Evolutionary conservation across 2,113 vertebrate species (phyloP), one percentile per base, ranked within the genome.

Genomic region (Taurulus bubalis): DNA sequence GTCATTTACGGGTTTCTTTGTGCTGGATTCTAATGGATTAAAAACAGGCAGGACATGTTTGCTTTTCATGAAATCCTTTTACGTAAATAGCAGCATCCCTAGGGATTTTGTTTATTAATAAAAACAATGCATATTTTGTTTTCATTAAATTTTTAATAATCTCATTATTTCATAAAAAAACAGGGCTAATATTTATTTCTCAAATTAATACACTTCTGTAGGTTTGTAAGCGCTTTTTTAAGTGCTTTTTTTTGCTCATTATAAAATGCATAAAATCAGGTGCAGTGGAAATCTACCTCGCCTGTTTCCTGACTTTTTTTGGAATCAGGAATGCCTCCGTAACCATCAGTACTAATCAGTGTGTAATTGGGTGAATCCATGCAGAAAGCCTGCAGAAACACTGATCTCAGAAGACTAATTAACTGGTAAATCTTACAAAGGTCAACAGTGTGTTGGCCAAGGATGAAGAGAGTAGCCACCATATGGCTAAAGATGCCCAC

Each of bases 381-480:
- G 26, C 80, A 62, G 84, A 87, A 82, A 82, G 49, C 66, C 83
- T 45, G 70, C 53, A 63, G 63, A 24, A 77, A 66, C 42, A 30
- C 68, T 84, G 90, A 90, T 83, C 87, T 83, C 62, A 82, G 49
- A 77, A 47, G 70, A 87, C 89, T 94, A 93, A 93, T 94, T 90
- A 92, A 78, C 62, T 58, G 80, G 45, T 85, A 92, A 91, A 90
- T 84, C 87, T 91, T 36, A 62, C 80, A 88, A 85, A 91, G 91
- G 92, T 93, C 93, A 93, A 79, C 85, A 80, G 82, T 91, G 84
- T 82, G 85, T 77, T 59, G 60, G 68, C 87, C 82, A 65, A 73
- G 89, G 87, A 92, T 90, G 91, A 90, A 89, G 87, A 94, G 86
- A 90, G 93, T 85, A 87, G 92, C 84, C 91, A 90, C 93, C 95